Percentiles rank a stretch among this genome's conserved stretches.
These are phyloP conservation scores for Proisotoma minuta DNA, from an alignment of 2,888 invertebrate genomes.

Conservation along the genomic window DNA sequence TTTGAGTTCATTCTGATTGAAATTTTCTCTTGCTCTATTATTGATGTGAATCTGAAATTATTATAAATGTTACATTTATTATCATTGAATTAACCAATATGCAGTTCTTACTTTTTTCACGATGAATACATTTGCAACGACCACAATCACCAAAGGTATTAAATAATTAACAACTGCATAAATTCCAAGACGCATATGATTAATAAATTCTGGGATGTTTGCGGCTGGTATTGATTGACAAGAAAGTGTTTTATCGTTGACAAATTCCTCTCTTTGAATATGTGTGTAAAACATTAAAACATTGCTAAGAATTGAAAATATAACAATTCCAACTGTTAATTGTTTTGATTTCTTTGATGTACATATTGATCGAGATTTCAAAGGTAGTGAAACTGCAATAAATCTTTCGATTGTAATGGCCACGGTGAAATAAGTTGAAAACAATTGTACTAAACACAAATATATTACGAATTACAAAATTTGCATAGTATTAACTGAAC, in stretches of 20 bases:
- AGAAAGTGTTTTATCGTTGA: not conserved
- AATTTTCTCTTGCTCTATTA: not conserved
- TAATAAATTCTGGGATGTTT: not conserved
- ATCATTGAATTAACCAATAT: not conserved
- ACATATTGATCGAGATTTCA: not conserved
- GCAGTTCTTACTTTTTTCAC: not conserved
- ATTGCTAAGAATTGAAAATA: not conserved
- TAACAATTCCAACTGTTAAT: not conserved
- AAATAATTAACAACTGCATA: not conserved
- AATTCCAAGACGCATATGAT: not conserved
- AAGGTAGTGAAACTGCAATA: constrained; percentile 70
- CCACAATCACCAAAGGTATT: not conserved
- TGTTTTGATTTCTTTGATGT: not conserved
- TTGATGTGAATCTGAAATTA: not conserved
- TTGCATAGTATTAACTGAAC: not conserved
- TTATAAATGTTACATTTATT: not conserved
- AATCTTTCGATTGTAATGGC: constrained; percentile 76
- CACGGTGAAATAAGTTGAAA: constrained; percentile 79
- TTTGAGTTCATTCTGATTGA: not conserved
- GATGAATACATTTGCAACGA: not conserved
- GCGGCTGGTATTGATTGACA: not conserved
- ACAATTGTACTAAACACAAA: constrained; percentile 61
- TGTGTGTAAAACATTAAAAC: not conserved
- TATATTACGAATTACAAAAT: not conserved
- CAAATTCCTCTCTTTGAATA: not conserved